A percentile compares a stretch with the other conserved stretches of the same genome.
These are phyloP conservation scores for Chelonus formosanus DNA, from an alignment of 2,888 invertebrate genomes.

Conservation along the genomic window DNA sequence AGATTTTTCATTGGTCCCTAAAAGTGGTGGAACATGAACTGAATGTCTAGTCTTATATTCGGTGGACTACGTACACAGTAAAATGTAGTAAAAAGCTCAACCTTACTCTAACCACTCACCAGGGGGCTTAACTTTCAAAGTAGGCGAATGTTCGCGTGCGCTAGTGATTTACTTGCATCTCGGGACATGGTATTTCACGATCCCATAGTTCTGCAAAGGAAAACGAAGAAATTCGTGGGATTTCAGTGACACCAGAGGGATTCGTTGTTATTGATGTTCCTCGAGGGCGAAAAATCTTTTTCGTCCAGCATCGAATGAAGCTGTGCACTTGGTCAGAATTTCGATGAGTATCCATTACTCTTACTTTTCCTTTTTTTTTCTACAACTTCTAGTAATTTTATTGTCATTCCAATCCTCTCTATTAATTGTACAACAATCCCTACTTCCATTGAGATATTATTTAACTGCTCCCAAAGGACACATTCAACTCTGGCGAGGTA, in stretches of 20 bases:
- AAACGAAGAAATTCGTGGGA: conserved; percentile 24
- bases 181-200: conserved; percentile 25
- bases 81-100: conserved; percentile 13
- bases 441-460: no score
- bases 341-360: conserved; percentile 23
- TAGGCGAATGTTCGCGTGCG: conserved; percentile 48
- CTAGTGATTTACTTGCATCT: conserved; percentile 55
- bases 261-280: conserved; percentile 33
- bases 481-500: no score
- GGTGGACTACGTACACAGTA: not conserved
- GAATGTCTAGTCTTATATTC: no score
- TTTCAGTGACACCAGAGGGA: conserved; percentile 34
- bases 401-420: no score
- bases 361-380: conserved; percentile 1
- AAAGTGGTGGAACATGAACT: no score
- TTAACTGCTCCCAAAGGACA: no score
- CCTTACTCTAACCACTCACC: conserved; percentile 26
- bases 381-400: no score
- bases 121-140: conserved; percentile 45
- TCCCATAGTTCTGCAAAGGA: not conserved
- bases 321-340: conserved; percentile 22
- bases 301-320: conserved; percentile 25
- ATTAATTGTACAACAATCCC: no score
- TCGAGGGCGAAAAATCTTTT: conserved; percentile 29
- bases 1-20: no score